phyloP scores from a whole-genome alignment of 2,888 invertebrate species.

The Beris morrisii region DNA sequence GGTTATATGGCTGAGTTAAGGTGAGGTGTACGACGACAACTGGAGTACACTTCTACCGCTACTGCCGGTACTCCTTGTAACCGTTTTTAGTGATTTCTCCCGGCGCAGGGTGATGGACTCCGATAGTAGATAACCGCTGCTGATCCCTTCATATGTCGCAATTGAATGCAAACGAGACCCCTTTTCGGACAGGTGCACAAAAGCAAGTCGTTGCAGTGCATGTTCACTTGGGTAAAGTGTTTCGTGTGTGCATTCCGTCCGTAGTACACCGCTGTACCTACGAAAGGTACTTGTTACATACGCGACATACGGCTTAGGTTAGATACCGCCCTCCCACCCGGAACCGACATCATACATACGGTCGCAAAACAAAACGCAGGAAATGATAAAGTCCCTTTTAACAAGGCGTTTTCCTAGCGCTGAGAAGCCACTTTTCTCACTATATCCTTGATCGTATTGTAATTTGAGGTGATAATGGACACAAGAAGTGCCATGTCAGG shows the following conservation, averaged over 20 bases:
- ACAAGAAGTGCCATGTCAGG: conserved; percentile 33
- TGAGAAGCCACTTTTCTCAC: conserved; percentile 27
- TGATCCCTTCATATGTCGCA: conserved; percentile 29
- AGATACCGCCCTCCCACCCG: too few relatives aligned
- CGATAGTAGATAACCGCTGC: conserved; percentile 21
- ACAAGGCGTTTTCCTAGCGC: conserved; percentile 29
- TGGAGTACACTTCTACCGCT: not conserved
- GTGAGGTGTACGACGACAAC: not conserved
- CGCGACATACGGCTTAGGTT: too few relatives aligned
- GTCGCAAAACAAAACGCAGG: conserved; percentile 34
- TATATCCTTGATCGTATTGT: conserved; percentile 34
- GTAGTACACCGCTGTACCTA: too few relatives aligned
- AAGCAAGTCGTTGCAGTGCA: conserved; percentile 13
- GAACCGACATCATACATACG: too few relatives aligned
- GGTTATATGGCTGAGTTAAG: not conserved
- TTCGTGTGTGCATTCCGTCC: conserved; percentile 4
- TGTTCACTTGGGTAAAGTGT: conserved; percentile 26
- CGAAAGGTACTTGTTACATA: conserved; percentile 1
- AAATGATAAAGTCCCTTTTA: conserved; percentile 35
- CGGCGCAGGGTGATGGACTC: not conserved
- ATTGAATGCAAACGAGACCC: conserved; percentile 22
- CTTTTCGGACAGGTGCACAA: conserved; percentile 26
- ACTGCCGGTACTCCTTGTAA: not conserved
- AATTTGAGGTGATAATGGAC: conserved; percentile 35
- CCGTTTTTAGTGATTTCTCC: conserved; percentile 5